Evolutionary conservation across 2,113 vertebrate genomes (phyloP).

Genomic region (Bagarius yarrelli): DNA sequence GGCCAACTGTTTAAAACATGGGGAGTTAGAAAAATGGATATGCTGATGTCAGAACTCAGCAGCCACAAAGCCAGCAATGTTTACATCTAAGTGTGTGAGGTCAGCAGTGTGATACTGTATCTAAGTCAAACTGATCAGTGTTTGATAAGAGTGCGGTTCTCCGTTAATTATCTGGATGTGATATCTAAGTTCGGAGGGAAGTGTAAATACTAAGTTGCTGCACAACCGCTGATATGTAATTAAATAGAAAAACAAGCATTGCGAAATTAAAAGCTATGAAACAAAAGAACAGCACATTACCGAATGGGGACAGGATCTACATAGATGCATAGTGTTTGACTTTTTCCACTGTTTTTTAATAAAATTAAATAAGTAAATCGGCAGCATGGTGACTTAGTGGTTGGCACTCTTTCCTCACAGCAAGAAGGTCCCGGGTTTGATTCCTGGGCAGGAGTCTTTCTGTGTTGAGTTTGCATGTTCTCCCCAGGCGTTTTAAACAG

Average conservation of each 20-base stretch:
- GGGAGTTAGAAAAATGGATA: background rate
- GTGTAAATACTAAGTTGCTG: conserved; percentile 17
- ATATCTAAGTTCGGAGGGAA: conserved; percentile 21
- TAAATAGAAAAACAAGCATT: conserved; percentile 25
- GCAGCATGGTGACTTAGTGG: too few relatives aligned
- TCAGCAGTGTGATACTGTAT: background rate
- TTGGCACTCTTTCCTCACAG: too few relatives aligned
- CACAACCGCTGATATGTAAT: background rate
- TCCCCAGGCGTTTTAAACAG: too few relatives aligned
- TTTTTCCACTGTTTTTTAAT: too few relatives aligned
- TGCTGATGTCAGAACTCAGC: conserved; percentile 3
- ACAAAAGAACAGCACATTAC: background rate
- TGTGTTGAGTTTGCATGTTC: too few relatives aligned
- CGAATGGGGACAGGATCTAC: background rate
- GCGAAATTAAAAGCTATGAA: background rate
- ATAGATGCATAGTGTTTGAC: background rate
- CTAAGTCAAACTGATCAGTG: conserved; percentile 21
- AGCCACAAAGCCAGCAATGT: background rate
- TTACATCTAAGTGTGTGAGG: background rate
- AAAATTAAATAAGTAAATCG: too few relatives aligned
- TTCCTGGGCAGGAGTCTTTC: too few relatives aligned
- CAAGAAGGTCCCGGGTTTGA: too few relatives aligned
- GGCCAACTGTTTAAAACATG: conserved; percentile 22
- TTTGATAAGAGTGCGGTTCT: conserved; percentile 7
- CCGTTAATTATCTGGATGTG: background rate